Evolutionary conservation across 2,888 invertebrate species (phyloP).

Genomic region (Thymelicus acteon): DNA sequence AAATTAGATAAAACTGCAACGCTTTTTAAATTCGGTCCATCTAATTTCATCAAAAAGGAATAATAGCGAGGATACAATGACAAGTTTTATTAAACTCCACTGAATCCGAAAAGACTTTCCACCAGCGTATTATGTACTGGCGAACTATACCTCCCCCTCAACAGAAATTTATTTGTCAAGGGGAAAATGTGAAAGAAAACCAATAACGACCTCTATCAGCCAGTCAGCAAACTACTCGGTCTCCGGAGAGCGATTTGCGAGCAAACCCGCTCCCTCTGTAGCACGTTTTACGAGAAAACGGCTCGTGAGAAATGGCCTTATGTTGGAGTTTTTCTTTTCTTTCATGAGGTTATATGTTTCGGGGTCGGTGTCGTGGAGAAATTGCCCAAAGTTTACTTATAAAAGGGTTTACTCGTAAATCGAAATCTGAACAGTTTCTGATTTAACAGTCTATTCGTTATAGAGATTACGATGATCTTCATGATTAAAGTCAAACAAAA

Average conservation of each 20-base stretch:
- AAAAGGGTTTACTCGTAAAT: background rate
- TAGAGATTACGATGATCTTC: background rate
- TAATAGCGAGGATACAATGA: too few relatives aligned
- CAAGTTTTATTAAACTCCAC: too few relatives aligned
- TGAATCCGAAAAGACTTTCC: too few relatives aligned
- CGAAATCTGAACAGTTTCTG: background rate
- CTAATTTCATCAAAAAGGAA: too few relatives aligned
- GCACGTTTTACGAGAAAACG: conserved; percentile 41
- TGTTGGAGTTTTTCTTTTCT: conserved; percentile 33
- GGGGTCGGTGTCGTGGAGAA: conserved; percentile 8
- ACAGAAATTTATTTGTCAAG: conserved; percentile 27
- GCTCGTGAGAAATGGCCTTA: conserved; percentile 38
- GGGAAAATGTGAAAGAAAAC: conserved; percentile 25
- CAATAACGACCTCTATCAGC: conserved; percentile 30
- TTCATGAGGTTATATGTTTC: conserved; percentile 22
- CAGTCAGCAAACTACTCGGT: conserved; percentile 26
- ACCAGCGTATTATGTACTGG: background rate
- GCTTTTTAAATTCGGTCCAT: too few relatives aligned
- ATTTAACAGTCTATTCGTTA: background rate
- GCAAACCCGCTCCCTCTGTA: conserved; percentile 3
- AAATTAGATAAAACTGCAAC: too few relatives aligned
- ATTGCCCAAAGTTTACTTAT: background rate
- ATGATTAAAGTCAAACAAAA: too few relatives aligned
- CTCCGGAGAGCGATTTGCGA: conserved; percentile 25
- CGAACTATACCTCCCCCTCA: background rate